Evolutionary conservation across 2,113 vertebrate genomes (phyloP).

Genomic region (Hoplias malabaricus): DNA sequence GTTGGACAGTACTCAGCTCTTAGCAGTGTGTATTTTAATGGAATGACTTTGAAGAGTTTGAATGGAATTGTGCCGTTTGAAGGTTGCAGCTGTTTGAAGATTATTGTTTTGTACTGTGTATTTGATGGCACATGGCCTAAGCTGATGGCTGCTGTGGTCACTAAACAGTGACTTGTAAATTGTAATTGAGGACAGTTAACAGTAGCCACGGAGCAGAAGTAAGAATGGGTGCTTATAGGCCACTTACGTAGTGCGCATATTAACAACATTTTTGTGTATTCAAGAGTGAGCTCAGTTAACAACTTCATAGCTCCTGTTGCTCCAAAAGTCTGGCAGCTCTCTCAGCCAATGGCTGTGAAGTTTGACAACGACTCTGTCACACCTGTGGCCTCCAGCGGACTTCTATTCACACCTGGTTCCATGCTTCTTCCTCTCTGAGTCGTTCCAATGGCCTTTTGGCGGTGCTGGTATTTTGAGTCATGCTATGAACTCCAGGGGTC

Average conservation of each 20-base stretch:
- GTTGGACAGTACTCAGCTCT: background rate
- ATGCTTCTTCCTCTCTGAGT: constrained; percentile 46
- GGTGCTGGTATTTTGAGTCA: constrained; percentile 33
- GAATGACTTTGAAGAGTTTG: background rate
- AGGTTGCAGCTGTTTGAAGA: background rate
- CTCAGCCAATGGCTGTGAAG: background rate
- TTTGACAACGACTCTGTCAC: constrained; percentile 4
- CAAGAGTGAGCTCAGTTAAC: constrained; percentile 41
- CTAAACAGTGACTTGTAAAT: background rate
- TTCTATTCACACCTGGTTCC: constrained; percentile 40
- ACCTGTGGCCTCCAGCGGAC: constrained; percentile 44
- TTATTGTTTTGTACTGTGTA: background rate
- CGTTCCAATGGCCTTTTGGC: constrained; percentile 21
- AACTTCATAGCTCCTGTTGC: background rate
- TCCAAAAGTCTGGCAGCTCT: background rate
- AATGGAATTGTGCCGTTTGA: background rate
- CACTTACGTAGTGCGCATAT: background rate
- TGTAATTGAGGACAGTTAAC: no score
- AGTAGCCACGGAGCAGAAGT: background rate
- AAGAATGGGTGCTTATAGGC: background rate
- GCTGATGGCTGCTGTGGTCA: background rate
- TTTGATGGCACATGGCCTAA: background rate
- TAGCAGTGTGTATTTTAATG: background rate
- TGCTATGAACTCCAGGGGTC: constrained; percentile 26
- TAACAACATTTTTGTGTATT: constrained; percentile 6